Evolutionary conservation across 2,888 invertebrate genomes (phyloP).

Genomic region (Drosophila leonis): DNA sequence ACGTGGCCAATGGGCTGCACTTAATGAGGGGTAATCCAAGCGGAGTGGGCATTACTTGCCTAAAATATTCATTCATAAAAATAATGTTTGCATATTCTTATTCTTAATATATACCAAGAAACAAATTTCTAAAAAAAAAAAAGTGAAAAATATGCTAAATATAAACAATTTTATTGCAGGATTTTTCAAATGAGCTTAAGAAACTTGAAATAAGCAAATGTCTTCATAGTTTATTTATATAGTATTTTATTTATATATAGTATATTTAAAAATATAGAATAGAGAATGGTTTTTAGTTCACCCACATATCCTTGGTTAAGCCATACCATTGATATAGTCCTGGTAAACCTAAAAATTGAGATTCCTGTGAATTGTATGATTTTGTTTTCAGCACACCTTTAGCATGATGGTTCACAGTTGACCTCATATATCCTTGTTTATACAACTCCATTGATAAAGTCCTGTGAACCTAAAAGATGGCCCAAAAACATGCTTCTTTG

Average conservation of each 20-base stretch:
- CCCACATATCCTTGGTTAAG: not conserved
- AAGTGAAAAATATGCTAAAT: too few relatives aligned
- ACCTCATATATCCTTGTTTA: not conserved
- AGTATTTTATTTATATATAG: too few relatives aligned
- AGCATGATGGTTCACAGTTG: too few relatives aligned
- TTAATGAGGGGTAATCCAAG: conserved; percentile 13
- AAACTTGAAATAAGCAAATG: not conserved
- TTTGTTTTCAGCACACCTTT: too few relatives aligned
- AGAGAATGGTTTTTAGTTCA: not conserved
- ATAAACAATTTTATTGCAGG: not conserved
- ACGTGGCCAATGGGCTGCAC: conserved; percentile 37
- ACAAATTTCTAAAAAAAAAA: not conserved
- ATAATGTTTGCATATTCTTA: conserved; percentile 20
- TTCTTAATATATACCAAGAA: conserved; percentile 14
- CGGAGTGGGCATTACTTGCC: not conserved
- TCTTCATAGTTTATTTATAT: not conserved
- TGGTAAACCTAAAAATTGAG: not conserved
- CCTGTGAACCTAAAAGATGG: not conserved
- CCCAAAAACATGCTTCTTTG: not conserved
- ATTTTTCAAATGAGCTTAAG: not conserved
- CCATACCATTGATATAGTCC: not conserved
- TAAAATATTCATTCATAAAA: conserved; percentile 40
- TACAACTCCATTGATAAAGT: not conserved
- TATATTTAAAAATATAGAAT: too few relatives aligned
- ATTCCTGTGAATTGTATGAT: too few relatives aligned